Evolutionary conservation across 92 coral and sea anemone genomes (phyloP), one percentile per base, ranked within the genome.

Genomic region (Umimayanthus chanpuru): DNA sequence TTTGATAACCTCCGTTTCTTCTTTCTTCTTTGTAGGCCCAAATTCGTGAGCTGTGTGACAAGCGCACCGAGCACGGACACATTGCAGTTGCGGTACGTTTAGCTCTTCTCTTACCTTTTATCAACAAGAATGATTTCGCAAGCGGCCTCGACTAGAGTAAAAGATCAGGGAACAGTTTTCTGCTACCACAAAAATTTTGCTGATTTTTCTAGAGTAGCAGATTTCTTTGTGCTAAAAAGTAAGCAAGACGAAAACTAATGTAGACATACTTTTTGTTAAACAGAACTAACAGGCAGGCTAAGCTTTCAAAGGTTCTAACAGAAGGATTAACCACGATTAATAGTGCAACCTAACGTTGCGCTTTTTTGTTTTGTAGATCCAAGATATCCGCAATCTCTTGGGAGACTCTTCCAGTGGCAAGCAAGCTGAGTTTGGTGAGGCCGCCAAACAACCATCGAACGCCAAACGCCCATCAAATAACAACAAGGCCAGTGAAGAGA

Each of bases 11-110:
- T n/a, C 18, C 71, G 53, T 55, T 38, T 32, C 44, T 76, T 49
- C 5, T 81, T 80, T 32, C 44, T 76, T 49, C 5, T 81, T 80
- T 90, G 30, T 88, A 95, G 98, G 85, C 88, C 32, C 96, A 93
- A 79, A 88, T 96, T 80, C 98, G 98, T 73, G 79, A 92, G 55
- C 85, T 96, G 2, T 96, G 98, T 90, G 98, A 94, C 84, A 86
- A 93, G 74, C 92, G 92, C 41, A 92, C 93, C 77, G 58, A 77
- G 67, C 89, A 86, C 20, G 96, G 98, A 6, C 91, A 93, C 77
- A 88, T 89, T 56, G 92, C 92, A 15, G 89, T 96, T 16, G 87
- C 92, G 96, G 98, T 96, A 65, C 21, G 96, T 91, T 36, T 71
- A 18, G 4, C 23, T 3, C 15, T 26, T 55, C 41, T 21, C 36